Base-by-base conservation (phyloP, 2,113 vertebrate genomes). In the Odontophorus gujanensis region DNA sequence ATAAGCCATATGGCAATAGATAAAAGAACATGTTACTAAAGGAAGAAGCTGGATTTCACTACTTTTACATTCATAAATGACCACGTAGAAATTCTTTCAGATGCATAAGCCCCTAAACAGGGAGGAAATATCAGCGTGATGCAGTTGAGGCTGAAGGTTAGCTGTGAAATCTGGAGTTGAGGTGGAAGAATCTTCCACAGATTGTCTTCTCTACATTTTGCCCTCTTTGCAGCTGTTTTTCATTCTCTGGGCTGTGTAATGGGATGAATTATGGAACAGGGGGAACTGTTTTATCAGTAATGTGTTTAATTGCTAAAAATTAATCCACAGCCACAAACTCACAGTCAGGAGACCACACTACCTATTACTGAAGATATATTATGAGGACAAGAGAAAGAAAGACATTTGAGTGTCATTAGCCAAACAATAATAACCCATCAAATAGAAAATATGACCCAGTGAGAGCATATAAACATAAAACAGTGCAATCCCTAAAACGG, bases 221-320 rank as follows among this genome's bases (percentile, higher is more conserved):
- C 34, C 65, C 50, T 53, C 67, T 69, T 53, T 82, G 81, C 67
- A 85, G 84, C 24, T 95, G 47, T 43, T 81, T 91, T 87, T 72
- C 43, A 19, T 32, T 94, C 71, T 28, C 24, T 3, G 0, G 47
- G 57, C 16, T 82, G 68, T 34, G 79, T 85, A 78, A 48, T 86
- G 77, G 86, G 80, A 92, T 51, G 76, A 93, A 85, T 85, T 75
- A 91, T 16, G 48, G 65, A 93, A 77, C 67, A 92, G 89, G 87
- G 93, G 85, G 50, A 95, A 77, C 11, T 75, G 26, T 86, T 95
- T 94, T 94, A 92, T 94, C 94, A 95, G 74, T 92, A 91, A 76
- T 4, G 20, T 75, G n/a, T 84, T 89, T 95, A 97, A 96, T 92
- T 95, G 82, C 68, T 95, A 83, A 93, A 94, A 95, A 89, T 72